These are phyloP conservation scores for Drosophila miranda DNA, from an alignment of 1,140 invertebrate species.

Conservation along the genomic window DNA sequence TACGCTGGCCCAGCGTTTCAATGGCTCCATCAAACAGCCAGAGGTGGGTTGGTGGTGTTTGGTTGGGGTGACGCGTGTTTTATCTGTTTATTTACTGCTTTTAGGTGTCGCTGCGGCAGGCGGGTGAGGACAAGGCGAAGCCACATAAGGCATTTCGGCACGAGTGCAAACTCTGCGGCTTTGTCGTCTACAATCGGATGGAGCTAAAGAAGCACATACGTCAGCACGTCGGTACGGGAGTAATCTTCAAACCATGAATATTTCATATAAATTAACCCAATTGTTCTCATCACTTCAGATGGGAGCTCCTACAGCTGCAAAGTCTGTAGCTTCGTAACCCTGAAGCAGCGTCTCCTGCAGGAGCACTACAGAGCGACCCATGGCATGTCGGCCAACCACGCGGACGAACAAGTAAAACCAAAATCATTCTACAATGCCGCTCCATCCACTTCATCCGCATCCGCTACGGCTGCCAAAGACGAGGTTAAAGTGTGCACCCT, in stretches of 20 bases:
- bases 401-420: constrained; percentile 53
- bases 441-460: too few species aligned
- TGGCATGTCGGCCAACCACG: constrained; percentile 37
- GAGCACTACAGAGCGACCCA: constrained; percentile 57
- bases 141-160: constrained; percentile 29
- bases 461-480: background rate
- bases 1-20: constrained; percentile 12
- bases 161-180: constrained; percentile 65
- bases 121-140: constrained; percentile 6
- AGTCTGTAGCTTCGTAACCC: constrained; percentile 58
- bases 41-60: constrained; percentile 29
- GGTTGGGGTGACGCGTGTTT: background rate
- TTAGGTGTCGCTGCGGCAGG: background rate
- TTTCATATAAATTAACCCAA: background rate
- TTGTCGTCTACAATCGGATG: constrained; percentile 48
- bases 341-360: constrained; percentile 47
- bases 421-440: too few species aligned
- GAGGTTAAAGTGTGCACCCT: constrained; percentile 58
- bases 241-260: background rate
- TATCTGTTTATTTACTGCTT: constrained; percentile 10
- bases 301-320: constrained; percentile 56
- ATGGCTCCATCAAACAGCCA: constrained; percentile 26
- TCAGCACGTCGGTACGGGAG: constrained; percentile 59
- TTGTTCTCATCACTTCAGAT: constrained; percentile 25
- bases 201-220: constrained; percentile 71